Evolutionary conservation across 2,888 invertebrate genomes (phyloP).

Genomic region (Beris morrisii): DNA sequence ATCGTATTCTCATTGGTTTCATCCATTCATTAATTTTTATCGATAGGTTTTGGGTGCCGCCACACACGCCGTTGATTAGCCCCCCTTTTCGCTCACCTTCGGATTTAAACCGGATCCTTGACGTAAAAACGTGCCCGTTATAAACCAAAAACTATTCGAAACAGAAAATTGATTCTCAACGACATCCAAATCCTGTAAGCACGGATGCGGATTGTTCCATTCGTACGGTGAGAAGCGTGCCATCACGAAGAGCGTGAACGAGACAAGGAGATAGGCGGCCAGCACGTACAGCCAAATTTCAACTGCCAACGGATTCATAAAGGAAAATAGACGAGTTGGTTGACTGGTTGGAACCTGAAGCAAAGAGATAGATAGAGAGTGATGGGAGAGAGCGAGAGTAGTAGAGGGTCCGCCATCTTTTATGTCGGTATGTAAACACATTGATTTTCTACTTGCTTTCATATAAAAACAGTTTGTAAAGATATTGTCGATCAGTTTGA

Average conservation of each 20-base stretch:
- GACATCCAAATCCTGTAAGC: constrained; percentile 79
- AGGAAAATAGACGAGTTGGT: constrained; percentile 88
- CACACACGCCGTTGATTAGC: constrained; percentile 39
- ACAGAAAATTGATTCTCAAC: constrained; percentile 96
- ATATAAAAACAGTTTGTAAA: no score
- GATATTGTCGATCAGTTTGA: no score
- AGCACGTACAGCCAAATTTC: constrained; percentile 97
- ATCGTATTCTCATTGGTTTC: no score
- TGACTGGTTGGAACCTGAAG: constrained; percentile 83
- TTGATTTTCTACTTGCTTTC: no score
- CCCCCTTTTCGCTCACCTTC: constrained; percentile 61
- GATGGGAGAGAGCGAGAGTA: no score
- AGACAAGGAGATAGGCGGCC: constrained; percentile 91
- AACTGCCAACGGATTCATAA: constrained; percentile 93
- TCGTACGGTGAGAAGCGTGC: constrained; percentile 97
- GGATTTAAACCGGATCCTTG: constrained; percentile 85
- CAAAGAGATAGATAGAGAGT: no score
- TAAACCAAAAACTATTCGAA: constrained; percentile 91
- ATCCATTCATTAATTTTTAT: no score
- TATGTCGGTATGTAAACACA: no score
- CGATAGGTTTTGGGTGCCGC: no score
- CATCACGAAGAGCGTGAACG: constrained; percentile 92
- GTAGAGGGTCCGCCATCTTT: no score
- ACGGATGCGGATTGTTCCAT: constrained; percentile 83
- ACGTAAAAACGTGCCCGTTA: constrained; percentile 84